Evolutionary conservation across 2,888 invertebrate genomes (phyloP), one percentile per base, ranked within the genome.

Genomic region (Agapostemon virescens): DNA sequence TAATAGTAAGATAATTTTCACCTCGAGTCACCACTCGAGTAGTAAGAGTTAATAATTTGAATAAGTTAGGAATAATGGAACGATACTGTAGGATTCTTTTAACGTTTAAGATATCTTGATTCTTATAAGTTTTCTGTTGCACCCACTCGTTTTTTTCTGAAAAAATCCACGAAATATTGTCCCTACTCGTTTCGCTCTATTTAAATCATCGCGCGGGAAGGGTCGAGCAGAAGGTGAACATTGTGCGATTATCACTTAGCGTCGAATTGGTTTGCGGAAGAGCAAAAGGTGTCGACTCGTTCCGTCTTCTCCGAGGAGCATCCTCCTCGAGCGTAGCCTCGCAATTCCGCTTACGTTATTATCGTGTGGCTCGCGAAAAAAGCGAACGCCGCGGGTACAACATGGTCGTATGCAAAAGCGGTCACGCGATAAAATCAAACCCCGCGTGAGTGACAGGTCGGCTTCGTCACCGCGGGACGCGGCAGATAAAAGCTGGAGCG

Each of bases 401-500:
- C 67, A 67, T 69, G 61, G 79, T 52, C 78, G 83, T 78, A 85
- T 79, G 83, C 84, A 83, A 85, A 85, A 77, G 84, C 74, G 83
- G 76, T 75, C 80, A 55, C 55, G 74, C 84, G 91, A 91, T 91
- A 90, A 90, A 89, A 91, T 91, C 90, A 87, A 89, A 90, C 33
- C 36, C 81, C 86, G 88, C 85, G 88, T 90, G 90, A 90, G 88
- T 88, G 90, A 90, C 90, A 89, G 90, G 87, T 85, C 84, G 86
- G 86, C 89, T 88, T 87, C 88, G 86, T 90, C 89, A 88, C 88
- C 86, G 87, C 88, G 86, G 81, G 86, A 86, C 87, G 86, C 74
- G 82, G 64, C 85, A 90, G 89, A 90, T 90, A 90, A 91, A 90
- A 89, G 89, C 81, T 82, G 83, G 85, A 88, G 88, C 88, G 88